phyloP scores from a whole-genome alignment of 2,888 invertebrate genomes.

The Megalurothrips usitatus region DNA sequence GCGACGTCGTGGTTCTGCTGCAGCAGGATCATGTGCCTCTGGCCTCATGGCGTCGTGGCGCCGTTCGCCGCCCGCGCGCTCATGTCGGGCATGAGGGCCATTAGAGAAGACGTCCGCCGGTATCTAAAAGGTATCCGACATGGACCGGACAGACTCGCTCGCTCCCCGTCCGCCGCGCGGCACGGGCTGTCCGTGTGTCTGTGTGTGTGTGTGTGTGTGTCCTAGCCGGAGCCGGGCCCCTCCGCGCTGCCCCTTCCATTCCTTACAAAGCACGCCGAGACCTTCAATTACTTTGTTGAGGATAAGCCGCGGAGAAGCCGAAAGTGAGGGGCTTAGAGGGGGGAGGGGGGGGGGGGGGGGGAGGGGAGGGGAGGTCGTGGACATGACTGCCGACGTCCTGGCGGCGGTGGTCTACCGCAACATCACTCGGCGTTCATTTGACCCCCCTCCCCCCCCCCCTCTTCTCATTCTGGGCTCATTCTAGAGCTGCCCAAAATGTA shows the following conservation, averaged over 20 bases:
- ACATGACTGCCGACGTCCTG: neutral
- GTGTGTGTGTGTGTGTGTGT: too few relatives aligned
- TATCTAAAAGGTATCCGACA: too few relatives aligned
- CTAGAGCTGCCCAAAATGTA: too few relatives aligned
- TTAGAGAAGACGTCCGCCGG: too few relatives aligned
- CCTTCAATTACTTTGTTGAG: constrained; percentile 31
- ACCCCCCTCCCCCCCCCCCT: too few relatives aligned
- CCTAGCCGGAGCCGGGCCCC: neutral
- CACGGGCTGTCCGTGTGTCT: neutral
- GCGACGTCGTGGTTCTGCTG: too few relatives aligned
- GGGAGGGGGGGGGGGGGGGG: neutral
- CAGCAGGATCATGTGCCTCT: too few relatives aligned
- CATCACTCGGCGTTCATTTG: neutral
- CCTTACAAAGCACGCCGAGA: neutral
- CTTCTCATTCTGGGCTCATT: too few relatives aligned
- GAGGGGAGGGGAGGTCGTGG: neutral
- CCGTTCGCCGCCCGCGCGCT: too few relatives aligned
- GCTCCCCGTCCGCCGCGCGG: neutral
- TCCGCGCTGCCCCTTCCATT: neutral
- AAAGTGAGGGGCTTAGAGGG: constrained; percentile 18
- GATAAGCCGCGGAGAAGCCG: constrained; percentile 25
- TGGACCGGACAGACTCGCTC: neutral
- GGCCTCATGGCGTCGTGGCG: too few relatives aligned
- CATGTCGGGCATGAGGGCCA: too few relatives aligned
- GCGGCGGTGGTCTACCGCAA: constrained; percentile 8